Percentiles rank a stretch among this genome's conserved stretches.
Conservation (phyloP, 1,140 invertebrate species). For the Hypothenemus hampei region DNA sequence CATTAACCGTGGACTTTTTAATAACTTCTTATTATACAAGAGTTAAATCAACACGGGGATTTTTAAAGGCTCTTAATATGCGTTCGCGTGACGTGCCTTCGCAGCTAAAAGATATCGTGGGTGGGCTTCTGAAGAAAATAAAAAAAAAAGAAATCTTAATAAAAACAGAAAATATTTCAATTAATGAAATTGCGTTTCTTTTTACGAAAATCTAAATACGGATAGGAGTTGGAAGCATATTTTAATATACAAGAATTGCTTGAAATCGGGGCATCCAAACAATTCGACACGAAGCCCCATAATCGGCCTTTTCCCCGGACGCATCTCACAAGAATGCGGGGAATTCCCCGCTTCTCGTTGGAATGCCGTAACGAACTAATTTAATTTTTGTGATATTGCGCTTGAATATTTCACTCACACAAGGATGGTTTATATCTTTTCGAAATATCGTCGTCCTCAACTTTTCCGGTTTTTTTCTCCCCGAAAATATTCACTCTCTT, state of each 20-base stretch:
- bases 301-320: slow-evolving; percentile 16
- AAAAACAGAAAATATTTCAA: no score
- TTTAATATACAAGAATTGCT: slow-evolving; percentile 18
- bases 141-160: no score
- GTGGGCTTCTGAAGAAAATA: no score
- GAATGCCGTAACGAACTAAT: slow-evolving; percentile 30
- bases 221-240: no score
- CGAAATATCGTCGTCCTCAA: slow-evolving; percentile 19
- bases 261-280: slow-evolving; percentile 16
- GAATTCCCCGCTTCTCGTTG: slow-evolving; percentile 23
- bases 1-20: slow-evolving; percentile 17
- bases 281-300: slow-evolving; percentile 13
- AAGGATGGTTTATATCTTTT: slow-evolving; percentile 25
- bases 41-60: slow-evolving; percentile 25
- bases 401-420: slow-evolving; percentile 25
- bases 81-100: slow-evolving; percentile 19
- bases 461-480: slow-evolving; percentile 1
- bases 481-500: no score
- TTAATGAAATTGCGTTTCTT: no score
- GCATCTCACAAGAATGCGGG: slow-evolving; percentile 13
- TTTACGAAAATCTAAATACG: no score
- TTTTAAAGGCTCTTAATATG: slow-evolving; percentile 19
- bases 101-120: slow-evolving; percentile 12
- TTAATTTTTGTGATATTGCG: slow-evolving; percentile 31
- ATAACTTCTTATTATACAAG: slow-evolving; percentile 26